These are phyloP conservation scores for Anhinga anhinga DNA, from an alignment of 2,113 vertebrate genomes.

Conservation along the genomic window DNA sequence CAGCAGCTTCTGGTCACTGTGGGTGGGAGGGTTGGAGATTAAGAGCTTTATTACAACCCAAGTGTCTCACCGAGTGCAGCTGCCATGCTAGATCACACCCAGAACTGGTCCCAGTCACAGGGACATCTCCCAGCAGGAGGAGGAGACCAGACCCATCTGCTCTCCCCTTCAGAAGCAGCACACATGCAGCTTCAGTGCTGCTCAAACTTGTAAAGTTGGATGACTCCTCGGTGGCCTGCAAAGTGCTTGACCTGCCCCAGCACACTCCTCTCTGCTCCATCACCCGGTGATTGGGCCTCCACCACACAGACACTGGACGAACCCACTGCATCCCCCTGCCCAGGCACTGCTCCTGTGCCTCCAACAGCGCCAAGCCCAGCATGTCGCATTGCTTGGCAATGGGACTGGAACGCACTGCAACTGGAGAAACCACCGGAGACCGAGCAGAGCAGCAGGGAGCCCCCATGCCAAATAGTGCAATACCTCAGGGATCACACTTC, in stretches of 20 bases:
- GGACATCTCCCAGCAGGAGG: not conserved
- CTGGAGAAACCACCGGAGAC: not conserved
- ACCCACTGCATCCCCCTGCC: not conserved
- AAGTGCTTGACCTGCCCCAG: accelerated
- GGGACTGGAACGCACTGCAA: not conserved
- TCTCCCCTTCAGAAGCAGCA: not conserved
- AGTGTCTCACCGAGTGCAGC: not conserved
- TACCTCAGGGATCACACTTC: not conserved
- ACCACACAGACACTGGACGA: accelerated
- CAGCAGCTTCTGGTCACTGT: not conserved
- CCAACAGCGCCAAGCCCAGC: not conserved
- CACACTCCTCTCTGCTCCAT: not conserved
- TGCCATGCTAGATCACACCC: not conserved
- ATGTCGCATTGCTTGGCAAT: not conserved
- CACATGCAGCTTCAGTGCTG: not conserved
- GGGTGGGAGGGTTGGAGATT: not conserved
- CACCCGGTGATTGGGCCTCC: not conserved
- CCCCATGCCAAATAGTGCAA: not conserved
- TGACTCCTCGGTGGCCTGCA: not conserved
- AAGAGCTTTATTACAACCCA: not conserved
- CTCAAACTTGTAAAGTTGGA: not conserved
- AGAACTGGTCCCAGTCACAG: accelerated
- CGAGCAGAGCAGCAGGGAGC: not conserved
- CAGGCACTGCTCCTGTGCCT: not conserved
- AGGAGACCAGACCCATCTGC: not conserved